phyloP scores from a whole-genome alignment of 2,888 invertebrate species.

The Ptilodon capucinus region DNA sequence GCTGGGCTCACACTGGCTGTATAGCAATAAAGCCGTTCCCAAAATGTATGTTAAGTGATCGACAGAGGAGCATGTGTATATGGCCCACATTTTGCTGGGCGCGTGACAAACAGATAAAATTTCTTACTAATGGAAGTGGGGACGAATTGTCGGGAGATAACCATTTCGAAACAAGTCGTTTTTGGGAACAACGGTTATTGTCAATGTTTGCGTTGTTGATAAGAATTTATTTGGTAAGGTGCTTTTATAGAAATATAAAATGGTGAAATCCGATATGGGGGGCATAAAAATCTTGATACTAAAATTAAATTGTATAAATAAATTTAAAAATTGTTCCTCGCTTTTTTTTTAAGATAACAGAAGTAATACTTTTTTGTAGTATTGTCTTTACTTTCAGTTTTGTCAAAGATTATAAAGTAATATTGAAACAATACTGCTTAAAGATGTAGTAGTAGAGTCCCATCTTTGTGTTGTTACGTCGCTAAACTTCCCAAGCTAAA shows the following conservation, averaged over 20 bases:
- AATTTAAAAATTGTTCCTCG: too few relatives aligned
- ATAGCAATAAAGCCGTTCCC: constrained; percentile 25
- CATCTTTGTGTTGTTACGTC: constrained; percentile 3
- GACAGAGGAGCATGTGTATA: constrained; percentile 38
- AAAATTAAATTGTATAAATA: too few relatives aligned
- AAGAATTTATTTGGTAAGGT: constrained; percentile 31
- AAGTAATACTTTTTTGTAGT: too few relatives aligned
- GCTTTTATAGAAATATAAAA: constrained; percentile 1
- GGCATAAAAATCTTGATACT: too few relatives aligned
- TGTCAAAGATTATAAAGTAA: too few relatives aligned
- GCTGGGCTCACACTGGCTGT: constrained; percentile 34
- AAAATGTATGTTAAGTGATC: constrained; percentile 42
- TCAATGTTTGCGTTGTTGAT: constrained; percentile 48
- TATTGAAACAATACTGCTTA: too few relatives aligned
- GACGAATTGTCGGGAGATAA: constrained; percentile 49
- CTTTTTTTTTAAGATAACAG: too few relatives aligned
- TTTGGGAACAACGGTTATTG: constrained; percentile 45
- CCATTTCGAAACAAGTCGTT: constrained; percentile 49
- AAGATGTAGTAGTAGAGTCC: too few relatives aligned
- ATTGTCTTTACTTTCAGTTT: too few relatives aligned
- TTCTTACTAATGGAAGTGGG: constrained; percentile 58
- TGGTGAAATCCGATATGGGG: neutral
- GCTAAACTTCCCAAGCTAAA: neutral
- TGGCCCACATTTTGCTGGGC: constrained; percentile 40
- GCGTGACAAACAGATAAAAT: constrained; percentile 65